Percentiles rank a stretch among this genome's conserved stretches.
phyloP scores from a whole-genome alignment of 1,140 invertebrate species.

The Atta texana region DNA sequence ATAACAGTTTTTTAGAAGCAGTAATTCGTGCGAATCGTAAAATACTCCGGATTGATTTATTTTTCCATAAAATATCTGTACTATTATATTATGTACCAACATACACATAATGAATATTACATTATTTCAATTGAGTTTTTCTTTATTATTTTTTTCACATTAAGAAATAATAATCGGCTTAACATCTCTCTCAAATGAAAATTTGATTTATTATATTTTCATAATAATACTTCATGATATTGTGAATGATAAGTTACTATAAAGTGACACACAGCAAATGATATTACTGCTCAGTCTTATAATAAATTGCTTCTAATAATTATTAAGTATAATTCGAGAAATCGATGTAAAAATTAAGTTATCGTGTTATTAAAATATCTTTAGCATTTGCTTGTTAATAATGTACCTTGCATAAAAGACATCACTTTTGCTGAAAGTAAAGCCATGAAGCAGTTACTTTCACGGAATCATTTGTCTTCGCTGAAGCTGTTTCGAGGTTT shows the following conservation, averaged over 20 bases:
- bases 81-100: too few relatives aligned
- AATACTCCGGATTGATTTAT: neutral
- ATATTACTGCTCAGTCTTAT: neutral
- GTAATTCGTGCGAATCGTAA: neutral
- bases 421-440: neutral
- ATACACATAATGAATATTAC: too few relatives aligned
- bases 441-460: conserved; percentile 10
- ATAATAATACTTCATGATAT: too few relatives aligned
- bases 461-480: neutral
- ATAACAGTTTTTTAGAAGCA: neutral
- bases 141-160: too few relatives aligned
- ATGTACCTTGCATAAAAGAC: conserved; percentile 1
- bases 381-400: neutral
- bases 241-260: neutral
- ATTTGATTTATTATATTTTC: neutral
- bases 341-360: neutral
- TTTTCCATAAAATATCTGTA: too few relatives aligned
- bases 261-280: neutral
- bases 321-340: neutral
- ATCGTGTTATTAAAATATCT: neutral
- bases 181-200: too few relatives aligned
- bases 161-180: too few relatives aligned
- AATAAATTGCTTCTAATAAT: neutral
- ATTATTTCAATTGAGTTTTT: too few relatives aligned
- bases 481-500: conserved; percentile 4